A percentile compares a stretch with the other conserved stretches of the same genome.
phyloP scores from a whole-genome alignment of 2,113 vertebrate genomes.

The Onychorhynchus coronatus region DNA sequence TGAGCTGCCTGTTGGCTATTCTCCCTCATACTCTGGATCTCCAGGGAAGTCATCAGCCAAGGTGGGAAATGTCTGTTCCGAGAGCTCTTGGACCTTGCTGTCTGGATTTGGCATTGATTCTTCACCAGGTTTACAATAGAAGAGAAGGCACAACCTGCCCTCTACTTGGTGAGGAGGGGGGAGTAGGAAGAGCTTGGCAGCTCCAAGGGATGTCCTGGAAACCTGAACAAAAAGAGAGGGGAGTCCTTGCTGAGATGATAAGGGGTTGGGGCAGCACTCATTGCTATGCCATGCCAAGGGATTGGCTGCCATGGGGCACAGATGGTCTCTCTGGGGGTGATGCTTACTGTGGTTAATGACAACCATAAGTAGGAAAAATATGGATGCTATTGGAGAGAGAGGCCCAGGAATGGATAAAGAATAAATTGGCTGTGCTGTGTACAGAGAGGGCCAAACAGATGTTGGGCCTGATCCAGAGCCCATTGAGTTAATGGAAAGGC shows the following conservation, averaged over 20 bases:
- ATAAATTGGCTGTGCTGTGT: conserved; percentile 25
- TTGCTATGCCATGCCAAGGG: background rate
- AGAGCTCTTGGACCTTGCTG: background rate
- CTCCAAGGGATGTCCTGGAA: background rate
- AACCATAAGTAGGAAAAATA: conserved; percentile 54
- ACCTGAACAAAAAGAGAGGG: background rate
- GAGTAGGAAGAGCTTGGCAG: background rate
- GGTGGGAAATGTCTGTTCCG: background rate
- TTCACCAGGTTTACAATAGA: background rate
- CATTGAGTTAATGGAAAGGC: conserved; percentile 52
- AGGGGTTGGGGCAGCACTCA: background rate
- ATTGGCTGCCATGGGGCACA: background rate
- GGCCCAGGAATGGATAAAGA: conserved; percentile 44
- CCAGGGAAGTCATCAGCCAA: background rate
- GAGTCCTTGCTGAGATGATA: background rate
- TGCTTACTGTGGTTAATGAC: conserved; percentile 8
- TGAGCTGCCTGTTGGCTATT: background rate
- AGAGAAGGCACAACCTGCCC: background rate
- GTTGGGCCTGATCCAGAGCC: conserved; percentile 44
- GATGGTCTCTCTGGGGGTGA: background rate
- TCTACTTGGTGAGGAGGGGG: background rate
- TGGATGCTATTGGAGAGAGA: conserved; percentile 11
- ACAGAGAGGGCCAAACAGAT: conserved; percentile 56
- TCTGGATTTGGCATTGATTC: background rate
- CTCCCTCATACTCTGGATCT: background rate